Conservation (phyloP, 2,888 invertebrate species). For the Gonocerus acuteangulatus region DNA sequence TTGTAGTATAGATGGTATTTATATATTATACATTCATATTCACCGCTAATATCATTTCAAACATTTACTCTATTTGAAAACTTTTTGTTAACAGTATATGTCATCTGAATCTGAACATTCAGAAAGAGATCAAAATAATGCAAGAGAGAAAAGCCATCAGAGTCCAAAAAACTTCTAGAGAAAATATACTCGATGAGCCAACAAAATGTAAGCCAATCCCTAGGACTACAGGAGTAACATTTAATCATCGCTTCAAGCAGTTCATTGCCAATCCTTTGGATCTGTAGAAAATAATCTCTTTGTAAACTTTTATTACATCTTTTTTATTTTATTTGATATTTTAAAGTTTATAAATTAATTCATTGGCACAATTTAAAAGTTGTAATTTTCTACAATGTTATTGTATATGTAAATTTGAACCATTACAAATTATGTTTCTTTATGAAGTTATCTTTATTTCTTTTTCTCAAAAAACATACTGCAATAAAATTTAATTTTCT, state of each 20-base stretch:
- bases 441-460: too few relatives aligned
- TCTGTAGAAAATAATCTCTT: background rate
- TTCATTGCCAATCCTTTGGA: constrained; percentile 5
- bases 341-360: too few relatives aligned
- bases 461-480: too few relatives aligned
- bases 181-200: constrained; percentile 2
- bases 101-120: constrained; percentile 2
- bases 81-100: constrained; percentile 7
- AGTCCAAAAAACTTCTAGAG: background rate
- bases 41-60: too few relatives aligned
- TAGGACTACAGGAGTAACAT: background rate
- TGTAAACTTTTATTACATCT: background rate
- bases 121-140: background rate
- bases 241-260: constrained; percentile 6
- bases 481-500: too few relatives aligned
- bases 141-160: constrained; percentile 2
- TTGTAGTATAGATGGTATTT: too few relatives aligned
- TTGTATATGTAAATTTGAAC: too few relatives aligned
- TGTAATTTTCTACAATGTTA: too few relatives aligned
- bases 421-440: too few relatives aligned
- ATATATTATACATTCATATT: too few relatives aligned
- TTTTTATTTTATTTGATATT: background rate
- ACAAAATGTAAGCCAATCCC: constrained; percentile 3
- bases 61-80: too few relatives aligned
- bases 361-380: too few relatives aligned